Evolutionary conservation across 2,797 vertebrate species (phyloP).

Genomic region (Toxotes lorentzi): DNA sequence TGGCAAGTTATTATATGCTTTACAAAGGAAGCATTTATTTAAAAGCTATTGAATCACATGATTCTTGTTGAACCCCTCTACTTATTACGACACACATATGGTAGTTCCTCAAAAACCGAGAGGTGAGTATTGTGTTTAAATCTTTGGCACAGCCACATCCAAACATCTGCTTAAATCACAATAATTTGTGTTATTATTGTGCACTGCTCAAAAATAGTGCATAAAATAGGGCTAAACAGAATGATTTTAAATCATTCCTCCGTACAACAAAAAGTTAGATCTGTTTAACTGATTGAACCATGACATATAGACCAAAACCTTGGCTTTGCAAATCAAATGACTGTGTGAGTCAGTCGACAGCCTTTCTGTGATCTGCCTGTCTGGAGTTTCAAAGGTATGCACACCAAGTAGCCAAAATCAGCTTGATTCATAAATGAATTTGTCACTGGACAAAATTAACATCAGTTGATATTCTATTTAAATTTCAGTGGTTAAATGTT

Average conservation of each 20-base stretch:
- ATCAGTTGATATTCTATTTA: too few relatives aligned
- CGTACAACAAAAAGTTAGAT: neutral
- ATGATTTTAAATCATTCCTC: too few relatives aligned
- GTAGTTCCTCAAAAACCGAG: neutral
- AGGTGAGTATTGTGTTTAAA: neutral
- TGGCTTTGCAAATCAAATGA: neutral
- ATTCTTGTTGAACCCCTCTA: neutral
- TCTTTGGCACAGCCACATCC: neutral
- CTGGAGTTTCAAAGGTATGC: constrained; percentile 13
- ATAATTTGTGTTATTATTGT: too few relatives aligned
- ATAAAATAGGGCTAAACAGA: neutral
- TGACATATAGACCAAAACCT: neutral
- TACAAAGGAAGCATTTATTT: neutral
- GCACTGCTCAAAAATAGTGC: too few relatives aligned
- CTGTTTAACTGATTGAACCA: neutral
- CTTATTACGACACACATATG: neutral
- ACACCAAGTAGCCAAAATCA: neutral
- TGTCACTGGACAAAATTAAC: too few relatives aligned
- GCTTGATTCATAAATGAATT: constrained; percentile 14
- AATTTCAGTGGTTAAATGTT: too few relatives aligned
- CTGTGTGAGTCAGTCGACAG: neutral
- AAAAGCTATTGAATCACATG: neutral
- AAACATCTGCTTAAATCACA: neutral
- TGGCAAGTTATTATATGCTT: neutral
- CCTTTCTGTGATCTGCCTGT: constrained; percentile 27